Evolutionary conservation across 2,797 vertebrate species (phyloP).

Genomic region (Urophycis tenuis): DNA sequence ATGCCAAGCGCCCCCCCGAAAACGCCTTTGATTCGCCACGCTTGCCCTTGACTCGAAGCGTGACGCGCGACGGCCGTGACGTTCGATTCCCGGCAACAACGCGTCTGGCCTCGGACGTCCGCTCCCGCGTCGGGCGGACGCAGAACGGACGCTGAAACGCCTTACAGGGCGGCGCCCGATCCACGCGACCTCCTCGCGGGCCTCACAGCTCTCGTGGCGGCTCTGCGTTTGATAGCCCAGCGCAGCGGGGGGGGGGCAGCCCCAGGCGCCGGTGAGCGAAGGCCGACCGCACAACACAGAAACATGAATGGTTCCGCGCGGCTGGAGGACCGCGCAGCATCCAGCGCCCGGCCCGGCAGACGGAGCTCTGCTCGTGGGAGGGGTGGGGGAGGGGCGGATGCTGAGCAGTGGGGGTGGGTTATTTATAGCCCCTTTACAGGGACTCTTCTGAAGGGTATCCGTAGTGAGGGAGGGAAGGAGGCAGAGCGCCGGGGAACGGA

Average conservation of each 20-base stretch:
- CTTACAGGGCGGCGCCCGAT: no score
- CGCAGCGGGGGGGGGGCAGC: background rate
- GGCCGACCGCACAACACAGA: background rate
- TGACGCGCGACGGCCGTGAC: background rate
- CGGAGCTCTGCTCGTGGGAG: slow-evolving; percentile 55
- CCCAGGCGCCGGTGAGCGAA: background rate
- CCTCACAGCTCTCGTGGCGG: background rate
- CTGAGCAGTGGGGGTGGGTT: slow-evolving; percentile 46
- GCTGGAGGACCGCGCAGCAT: slow-evolving; percentile 25
- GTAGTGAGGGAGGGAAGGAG: slow-evolving; percentile 55
- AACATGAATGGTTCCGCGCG: background rate
- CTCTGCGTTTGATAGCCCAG: background rate
- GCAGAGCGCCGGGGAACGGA: slow-evolving; percentile 32
- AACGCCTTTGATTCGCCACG: slow-evolving; percentile 33
- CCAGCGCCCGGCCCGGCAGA: slow-evolving; percentile 36
- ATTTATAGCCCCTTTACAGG: slow-evolving; percentile 75
- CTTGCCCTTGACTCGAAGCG: background rate
- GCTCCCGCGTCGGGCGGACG: background rate
- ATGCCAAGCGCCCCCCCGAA: slow-evolving; percentile 10
- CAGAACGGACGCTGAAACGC: background rate
- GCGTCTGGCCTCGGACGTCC: background rate
- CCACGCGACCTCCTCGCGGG: no score
- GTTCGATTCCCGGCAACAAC: background rate
- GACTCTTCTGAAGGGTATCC: slow-evolving; percentile 72
- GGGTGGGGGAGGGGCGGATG: slow-evolving; percentile 32